Conservation (phyloP, 2,113 vertebrate genomes). For the Malaclemys terrapin region DNA sequence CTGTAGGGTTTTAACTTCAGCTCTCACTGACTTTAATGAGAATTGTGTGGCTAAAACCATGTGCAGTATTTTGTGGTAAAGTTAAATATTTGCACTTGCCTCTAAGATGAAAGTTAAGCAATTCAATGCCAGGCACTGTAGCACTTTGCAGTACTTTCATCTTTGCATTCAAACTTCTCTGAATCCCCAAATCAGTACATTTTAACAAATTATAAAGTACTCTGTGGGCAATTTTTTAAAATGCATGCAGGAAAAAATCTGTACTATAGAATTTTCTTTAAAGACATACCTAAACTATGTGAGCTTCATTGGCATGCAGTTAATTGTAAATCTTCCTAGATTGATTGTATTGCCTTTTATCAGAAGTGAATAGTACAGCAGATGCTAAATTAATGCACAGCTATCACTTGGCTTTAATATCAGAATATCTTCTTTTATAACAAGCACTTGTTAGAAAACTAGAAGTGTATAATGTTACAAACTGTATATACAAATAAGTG, state of each 20-base stretch:
- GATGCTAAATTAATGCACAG: background rate
- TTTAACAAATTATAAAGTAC: slow-evolving; percentile 33
- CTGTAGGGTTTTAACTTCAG: slow-evolving; percentile 65
- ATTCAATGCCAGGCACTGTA: slow-evolving; percentile 44
- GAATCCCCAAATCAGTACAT: background rate
- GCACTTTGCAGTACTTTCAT: slow-evolving; percentile 38
- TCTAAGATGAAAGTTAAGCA: slow-evolving; percentile 48
- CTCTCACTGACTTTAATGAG: slow-evolving; percentile 38
- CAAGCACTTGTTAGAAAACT: slow-evolving; percentile 48
- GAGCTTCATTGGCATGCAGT: slow-evolving; percentile 21
- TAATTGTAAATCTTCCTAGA: background rate
- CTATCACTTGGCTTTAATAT: background rate
- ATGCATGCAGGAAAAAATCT: background rate
- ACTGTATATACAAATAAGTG: background rate
- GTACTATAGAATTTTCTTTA: slow-evolving; percentile 34
- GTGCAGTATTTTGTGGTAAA: slow-evolving; percentile 64
- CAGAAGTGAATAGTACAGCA: slow-evolving; percentile 7
- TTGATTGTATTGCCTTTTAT: background rate
- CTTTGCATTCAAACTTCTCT: background rate
- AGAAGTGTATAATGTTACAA: slow-evolving; percentile 3
- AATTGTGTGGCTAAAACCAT: slow-evolving; percentile 60
- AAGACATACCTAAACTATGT: slow-evolving; percentile 43
- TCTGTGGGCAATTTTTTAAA: background rate
- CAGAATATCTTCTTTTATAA: slow-evolving; percentile 29
- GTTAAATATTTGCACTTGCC: background rate